These are phyloP conservation scores for Zenarchopterus dispar DNA, from an alignment of 2,797 vertebrate species.

Conservation along the genomic window DNA sequence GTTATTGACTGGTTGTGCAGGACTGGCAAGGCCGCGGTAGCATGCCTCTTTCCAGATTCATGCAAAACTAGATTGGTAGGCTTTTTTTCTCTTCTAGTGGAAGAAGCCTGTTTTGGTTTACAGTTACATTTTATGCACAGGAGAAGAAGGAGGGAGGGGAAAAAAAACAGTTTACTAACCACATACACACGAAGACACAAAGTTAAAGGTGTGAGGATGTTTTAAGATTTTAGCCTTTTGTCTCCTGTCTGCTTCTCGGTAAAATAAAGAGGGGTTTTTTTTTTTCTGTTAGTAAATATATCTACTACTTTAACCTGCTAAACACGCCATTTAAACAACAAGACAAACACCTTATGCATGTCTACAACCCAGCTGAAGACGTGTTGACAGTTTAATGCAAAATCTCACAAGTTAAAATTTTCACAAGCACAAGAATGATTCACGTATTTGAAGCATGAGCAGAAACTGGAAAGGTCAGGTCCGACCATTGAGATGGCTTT, in stretches of 20 bases:
- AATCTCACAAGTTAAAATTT: slow-evolving; percentile 21
- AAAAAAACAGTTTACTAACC: slow-evolving; percentile 3
- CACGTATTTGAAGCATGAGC: slow-evolving; percentile 46
- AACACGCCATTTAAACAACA: slow-evolving; percentile 7
- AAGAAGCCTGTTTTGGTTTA: slow-evolving; percentile 21
- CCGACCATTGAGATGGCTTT: slow-evolving; percentile 18
- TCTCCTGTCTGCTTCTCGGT: background rate
- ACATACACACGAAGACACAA: background rate
- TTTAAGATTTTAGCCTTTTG: no score
- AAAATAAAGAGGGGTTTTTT: slow-evolving; percentile 3
- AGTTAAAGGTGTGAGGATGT: background rate
- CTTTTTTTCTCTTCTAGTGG: background rate
- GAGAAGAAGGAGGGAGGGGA: no score
- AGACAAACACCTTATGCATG: slow-evolving; percentile 12
- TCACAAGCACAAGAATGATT: slow-evolving; percentile 49
- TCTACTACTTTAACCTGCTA: background rate
- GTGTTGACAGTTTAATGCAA: background rate
- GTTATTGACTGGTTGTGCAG: slow-evolving; percentile 34
- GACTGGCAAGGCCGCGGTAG: slow-evolving; percentile 22
- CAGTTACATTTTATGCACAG: background rate
- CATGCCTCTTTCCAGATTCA: background rate
- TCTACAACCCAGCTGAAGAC: background rate
- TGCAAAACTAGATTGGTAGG: slow-evolving; percentile 2
- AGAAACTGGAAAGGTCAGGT: slow-evolving; percentile 44
- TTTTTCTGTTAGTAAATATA: slow-evolving; percentile 2